A percentile compares a stretch with the other conserved stretches of the same genome.
Conservation (phyloP, 2,113 vertebrate genomes). For the Mormyrus iriodes region DNA sequence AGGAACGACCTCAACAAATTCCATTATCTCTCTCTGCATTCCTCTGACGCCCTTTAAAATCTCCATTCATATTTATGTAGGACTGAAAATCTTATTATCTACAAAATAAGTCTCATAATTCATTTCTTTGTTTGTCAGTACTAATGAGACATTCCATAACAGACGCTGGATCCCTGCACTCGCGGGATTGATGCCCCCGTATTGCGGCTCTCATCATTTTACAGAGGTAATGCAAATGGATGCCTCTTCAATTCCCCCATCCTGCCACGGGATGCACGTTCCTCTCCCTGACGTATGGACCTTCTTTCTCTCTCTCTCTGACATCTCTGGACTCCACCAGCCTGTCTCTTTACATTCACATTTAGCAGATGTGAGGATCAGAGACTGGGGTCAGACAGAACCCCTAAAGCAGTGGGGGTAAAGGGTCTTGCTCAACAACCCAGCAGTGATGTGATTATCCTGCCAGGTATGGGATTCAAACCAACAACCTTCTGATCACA, state of each 20-base stretch:
- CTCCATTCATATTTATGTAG: not conserved
- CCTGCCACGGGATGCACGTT: not conserved
- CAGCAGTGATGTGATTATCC: not conserved
- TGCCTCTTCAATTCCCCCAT: not conserved
- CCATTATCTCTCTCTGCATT: not conserved
- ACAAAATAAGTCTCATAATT: slow-evolving; percentile 12
- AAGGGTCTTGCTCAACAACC: not conserved
- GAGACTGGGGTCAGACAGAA: not conserved
- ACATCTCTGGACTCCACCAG: not conserved
- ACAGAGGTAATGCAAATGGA: not conserved
- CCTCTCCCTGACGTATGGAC: not conserved
- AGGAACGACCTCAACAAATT: not conserved
- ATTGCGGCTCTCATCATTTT: not conserved
- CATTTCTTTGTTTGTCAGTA: slow-evolving; percentile 7
- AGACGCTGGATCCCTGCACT: not conserved
- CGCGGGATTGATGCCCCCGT: not conserved
- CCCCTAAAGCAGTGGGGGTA: not conserved
- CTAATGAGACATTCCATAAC: not conserved
- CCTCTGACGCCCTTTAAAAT: not conserved
- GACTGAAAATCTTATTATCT: slow-evolving; percentile 4
- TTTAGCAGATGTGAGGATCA: not conserved
- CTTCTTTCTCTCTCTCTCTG: not conserved
- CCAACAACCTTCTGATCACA: not conserved
- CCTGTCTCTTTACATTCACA: not conserved
- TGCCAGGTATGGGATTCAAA: not conserved